Evolutionary conservation across 1,140 invertebrate genomes (phyloP), one percentile per base, ranked within the genome.

Genomic region (Bombus waltoni): DNA sequence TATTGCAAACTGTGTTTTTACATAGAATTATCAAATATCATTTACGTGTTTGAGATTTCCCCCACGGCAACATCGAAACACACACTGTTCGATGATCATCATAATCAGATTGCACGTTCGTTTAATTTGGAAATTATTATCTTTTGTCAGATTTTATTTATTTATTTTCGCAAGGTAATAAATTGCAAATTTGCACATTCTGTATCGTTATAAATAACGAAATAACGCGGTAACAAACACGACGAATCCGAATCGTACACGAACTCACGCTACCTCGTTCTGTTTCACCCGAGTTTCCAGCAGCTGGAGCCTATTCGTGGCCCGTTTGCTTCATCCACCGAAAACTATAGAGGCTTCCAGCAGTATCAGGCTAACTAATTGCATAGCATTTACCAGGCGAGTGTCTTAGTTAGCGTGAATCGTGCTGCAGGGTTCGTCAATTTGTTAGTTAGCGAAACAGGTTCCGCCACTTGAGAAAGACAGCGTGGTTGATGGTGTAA

Each of bases 331-430:
- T 70, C 65, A 70, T 47, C 40, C 35, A 53, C n/a, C 42, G 59
- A 62, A 32, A 70, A 70, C 66, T 62, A 38, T 68, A 32, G 11
- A 35, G n/a, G 9, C 42, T 35, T 15, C 32, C 18, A 59, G 44
- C 78, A 53, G 42, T 78, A 78, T 66, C 76, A 35, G 32, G 42
- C 62, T 44, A 47, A 47, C 77, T 47, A 71, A 32, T 66, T 71
- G 66, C 15, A 22, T 25, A 22, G 25, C 35, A 35, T 81, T 42
- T 13, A 11, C 9, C 18, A 81, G 8, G 8, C 5, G 57, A 40
- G 32, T 4, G 25, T n/a, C 25, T 53, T 40, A 53, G 47, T 35
- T 18, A 44, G 4, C 38, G 9, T 15, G 40, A 42, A 72, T 84
- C 76, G 42, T 66, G 47, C 42, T 13, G 11, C 73, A 8, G n/a